Evolutionary conservation across 2,797 vertebrate genomes (phyloP).

Genomic region (Acipenser oxyrinchus): DNA sequence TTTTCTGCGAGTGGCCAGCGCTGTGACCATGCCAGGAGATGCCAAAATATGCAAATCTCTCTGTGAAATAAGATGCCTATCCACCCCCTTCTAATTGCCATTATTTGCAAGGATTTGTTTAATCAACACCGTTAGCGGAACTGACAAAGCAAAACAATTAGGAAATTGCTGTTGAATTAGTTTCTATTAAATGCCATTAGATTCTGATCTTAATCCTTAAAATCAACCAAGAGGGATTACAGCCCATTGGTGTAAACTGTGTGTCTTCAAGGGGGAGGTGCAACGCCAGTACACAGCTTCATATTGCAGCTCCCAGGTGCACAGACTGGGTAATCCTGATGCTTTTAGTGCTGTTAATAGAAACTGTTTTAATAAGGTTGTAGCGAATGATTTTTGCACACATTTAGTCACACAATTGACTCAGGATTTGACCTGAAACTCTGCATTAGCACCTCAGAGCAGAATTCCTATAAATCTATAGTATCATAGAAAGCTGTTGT

Average conservation of each 20-base stretch:
- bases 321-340: too few species aligned
- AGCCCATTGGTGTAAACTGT: slow-evolving; percentile 66
- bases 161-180: slow-evolving; percentile 51
- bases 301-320: too few species aligned
- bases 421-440: too few species aligned
- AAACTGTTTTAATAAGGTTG: too few species aligned
- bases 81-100: slow-evolving; percentile 37
- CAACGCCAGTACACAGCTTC: too few species aligned
- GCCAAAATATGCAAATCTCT: slow-evolving; percentile 12
- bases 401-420: too few species aligned
- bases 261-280: slow-evolving; percentile 49
- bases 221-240: slow-evolving; percentile 49
- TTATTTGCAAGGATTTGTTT: slow-evolving; percentile 51
- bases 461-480: too few species aligned
- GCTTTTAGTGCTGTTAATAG: too few species aligned
- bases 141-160: slow-evolving; percentile 51
- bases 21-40: slow-evolving; percentile 8
- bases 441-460: too few species aligned
- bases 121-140: slow-evolving; percentile 40
- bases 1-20: slow-evolving; percentile 28
- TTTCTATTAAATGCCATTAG: slow-evolving; percentile 44
- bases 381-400: too few species aligned
- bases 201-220: slow-evolving; percentile 57
- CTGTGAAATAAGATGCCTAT: slow-evolving; percentile 8
- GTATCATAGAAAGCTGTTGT: too few species aligned